Evolutionary conservation across 2,888 invertebrate genomes (phyloP), one percentile per base, ranked within the genome.

Genomic region (Agapostemon virescens): DNA sequence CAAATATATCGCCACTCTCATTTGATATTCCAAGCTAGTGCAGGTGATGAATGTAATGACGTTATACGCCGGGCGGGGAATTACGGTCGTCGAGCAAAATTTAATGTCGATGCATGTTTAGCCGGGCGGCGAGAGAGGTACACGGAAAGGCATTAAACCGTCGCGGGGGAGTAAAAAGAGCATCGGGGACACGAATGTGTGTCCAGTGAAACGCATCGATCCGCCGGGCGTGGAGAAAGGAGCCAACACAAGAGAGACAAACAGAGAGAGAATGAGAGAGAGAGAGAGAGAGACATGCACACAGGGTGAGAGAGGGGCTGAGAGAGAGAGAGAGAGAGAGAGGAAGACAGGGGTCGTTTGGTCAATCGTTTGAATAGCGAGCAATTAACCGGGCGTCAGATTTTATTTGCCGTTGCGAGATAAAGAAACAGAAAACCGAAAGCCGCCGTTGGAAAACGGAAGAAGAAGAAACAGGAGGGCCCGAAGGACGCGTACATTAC

Each of bases 1-100:
- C 82, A 81, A 81, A 81, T 77, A 84, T 79, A 84, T 83, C 80
- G 86, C 78, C 83, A 77, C 80, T 78, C 81, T 74, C 82, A 74
- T 85, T 87, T 85, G 79, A 86, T 81, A 82, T 85, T 83, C 82
- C 74, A 74, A 66, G 85, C 77, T 77, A 69, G 85, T 84, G 80
- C 75, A 77, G 74, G 75, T 74, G 77, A 83, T 74, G 77, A 77
- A 77, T 82, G 81, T 77, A 81, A 82, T 67, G 82, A 81, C 81
- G 76, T 82, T 81, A 76, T 72, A 69, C 76, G 72, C 70, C 76
- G 81, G 45, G 69, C 72, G 38, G 81, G 69, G 81, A 82, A 82
- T 82, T 82, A 76, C 72, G 75, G 69, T 72, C 74, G 81, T 78
- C 74, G 52, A 49, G 71, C 69, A 73, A 82, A 82, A 75, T 83